phyloP scores from a whole-genome alignment of 2,888 invertebrate species.

The Malachius bipustulatus region DNA sequence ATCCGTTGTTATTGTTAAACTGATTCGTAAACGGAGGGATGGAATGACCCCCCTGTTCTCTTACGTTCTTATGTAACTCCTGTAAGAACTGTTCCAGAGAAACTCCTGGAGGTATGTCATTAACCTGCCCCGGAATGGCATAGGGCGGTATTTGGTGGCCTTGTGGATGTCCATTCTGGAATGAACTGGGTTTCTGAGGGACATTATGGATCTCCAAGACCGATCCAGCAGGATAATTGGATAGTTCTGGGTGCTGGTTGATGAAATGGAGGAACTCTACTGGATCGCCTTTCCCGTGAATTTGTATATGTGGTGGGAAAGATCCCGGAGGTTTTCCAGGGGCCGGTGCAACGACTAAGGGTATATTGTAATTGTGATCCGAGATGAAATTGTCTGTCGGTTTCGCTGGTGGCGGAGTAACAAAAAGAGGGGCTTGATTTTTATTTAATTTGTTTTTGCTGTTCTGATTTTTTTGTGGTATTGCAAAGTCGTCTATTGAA shows the following conservation, averaged over 20 bases:
- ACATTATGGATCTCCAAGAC: slow-evolving; percentile 34
- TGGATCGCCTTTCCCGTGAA: slow-evolving; percentile 29
- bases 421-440: slow-evolving; percentile 18
- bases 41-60: slow-evolving; percentile 18
- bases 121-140: slow-evolving; percentile 21
- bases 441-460: slow-evolving; percentile 21
- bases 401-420: slow-evolving; percentile 21
- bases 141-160: slow-evolving; percentile 23
- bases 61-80: slow-evolving; percentile 30
- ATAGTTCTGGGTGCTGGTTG: slow-evolving; percentile 35
- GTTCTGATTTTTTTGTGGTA: slow-evolving; percentile 13
- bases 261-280: slow-evolving; percentile 34
- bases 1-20: slow-evolving; percentile 22
- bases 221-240: slow-evolving; percentile 35
- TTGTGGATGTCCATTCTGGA: slow-evolving; percentile 6
- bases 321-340: slow-evolving; percentile 13
- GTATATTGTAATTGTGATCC: slow-evolving; percentile 10
- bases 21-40: slow-evolving; percentile 12
- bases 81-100: slow-evolving; percentile 32
- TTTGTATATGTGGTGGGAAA: slow-evolving; percentile 20
- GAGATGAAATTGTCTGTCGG: slow-evolving; percentile 14
- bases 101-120: slow-evolving; percentile 26
- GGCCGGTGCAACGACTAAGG: slow-evolving; percentile 13
- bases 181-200: slow-evolving; percentile 16
- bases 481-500: not conserved